Percentiles rank a stretch among this genome's conserved stretches.
These are phyloP conservation scores for Drosophila greeni DNA, from an alignment of 2,888 invertebrate genomes.

Conservation along the genomic window DNA sequence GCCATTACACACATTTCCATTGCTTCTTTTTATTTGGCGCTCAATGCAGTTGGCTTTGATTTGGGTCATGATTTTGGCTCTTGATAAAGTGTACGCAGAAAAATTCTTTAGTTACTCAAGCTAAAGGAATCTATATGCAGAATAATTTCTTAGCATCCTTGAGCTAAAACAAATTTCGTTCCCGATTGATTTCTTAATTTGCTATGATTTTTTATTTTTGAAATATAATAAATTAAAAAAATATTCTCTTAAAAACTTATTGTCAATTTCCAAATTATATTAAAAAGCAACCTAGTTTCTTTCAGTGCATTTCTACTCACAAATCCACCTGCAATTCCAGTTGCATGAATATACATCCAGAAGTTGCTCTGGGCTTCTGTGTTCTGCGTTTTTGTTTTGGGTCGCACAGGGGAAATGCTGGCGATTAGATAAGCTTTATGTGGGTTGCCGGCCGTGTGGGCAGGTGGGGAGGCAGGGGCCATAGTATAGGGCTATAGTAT, in stretches of 20 bases:
- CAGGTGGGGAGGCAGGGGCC: not conserved
- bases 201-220: not conserved
- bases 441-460: conserved; percentile 3
- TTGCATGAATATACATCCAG: conserved; percentile 27
- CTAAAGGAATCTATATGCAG: not conserved
- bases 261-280: not conserved
- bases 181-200: not conserved
- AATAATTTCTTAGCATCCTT: not conserved
- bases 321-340: conserved; percentile 27
- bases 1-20: conserved; percentile 26
- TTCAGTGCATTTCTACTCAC: not conserved
- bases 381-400: conserved; percentile 28
- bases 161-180: no score
- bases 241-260: not conserved
- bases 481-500: not conserved
- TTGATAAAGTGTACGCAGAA: conserved; percentile 22
- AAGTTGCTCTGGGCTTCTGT: conserved; percentile 20
- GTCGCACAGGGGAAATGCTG: conserved; percentile 40
- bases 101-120: not conserved
- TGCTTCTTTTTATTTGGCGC: conserved; percentile 33
- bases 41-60: conserved; percentile 53
- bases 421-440: conserved; percentile 62
- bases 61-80: conserved; percentile 53
- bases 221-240: not conserved
- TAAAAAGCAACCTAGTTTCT: not conserved